phyloP scores from a whole-genome alignment of 2,797 vertebrate species.

The Neosilurus hyrtlii region DNA sequence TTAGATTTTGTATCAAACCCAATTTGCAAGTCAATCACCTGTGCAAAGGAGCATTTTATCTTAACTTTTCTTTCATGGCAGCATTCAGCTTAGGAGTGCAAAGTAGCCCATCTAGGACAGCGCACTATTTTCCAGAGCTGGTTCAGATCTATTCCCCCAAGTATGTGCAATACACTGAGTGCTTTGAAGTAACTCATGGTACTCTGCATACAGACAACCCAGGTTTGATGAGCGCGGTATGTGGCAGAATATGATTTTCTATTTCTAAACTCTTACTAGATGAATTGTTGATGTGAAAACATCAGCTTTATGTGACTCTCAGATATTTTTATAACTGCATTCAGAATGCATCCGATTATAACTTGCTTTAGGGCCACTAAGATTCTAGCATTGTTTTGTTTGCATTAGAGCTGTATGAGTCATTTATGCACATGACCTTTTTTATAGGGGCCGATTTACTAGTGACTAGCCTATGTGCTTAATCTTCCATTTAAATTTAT shows the following conservation, averaged over 20 bases:
- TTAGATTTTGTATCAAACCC: constrained; percentile 9
- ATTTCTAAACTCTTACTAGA: constrained; percentile 35
- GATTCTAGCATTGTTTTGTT: constrained; percentile 14
- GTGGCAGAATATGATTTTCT: constrained; percentile 39
- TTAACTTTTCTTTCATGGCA: constrained; percentile 5
- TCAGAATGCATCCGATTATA: constrained; percentile 24
- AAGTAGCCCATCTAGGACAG: constrained; percentile 52
- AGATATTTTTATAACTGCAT: constrained; percentile 10
- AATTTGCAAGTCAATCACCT: constrained; percentile 18
- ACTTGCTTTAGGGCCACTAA: not conserved
- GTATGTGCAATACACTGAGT: constrained; percentile 21
- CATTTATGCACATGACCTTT: not conserved
- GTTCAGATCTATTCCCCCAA: constrained; percentile 41
- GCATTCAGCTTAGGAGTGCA: constrained; percentile 41
- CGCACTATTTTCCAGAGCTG: constrained; percentile 48
- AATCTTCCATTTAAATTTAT: too few species aligned
- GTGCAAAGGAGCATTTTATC: constrained; percentile 8
- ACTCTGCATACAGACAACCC: constrained; percentile 49
- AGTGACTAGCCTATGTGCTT: too few species aligned
- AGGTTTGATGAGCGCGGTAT: constrained; percentile 47
- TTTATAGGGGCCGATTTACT: too few species aligned
- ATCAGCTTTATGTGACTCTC: constrained; percentile 22
- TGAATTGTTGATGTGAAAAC: constrained; percentile 31
- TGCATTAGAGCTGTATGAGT: constrained; percentile 4
- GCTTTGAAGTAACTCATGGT: constrained; percentile 47